Conservation (phyloP, 2,888 invertebrate species). For the Andrena dorsata region DNA sequence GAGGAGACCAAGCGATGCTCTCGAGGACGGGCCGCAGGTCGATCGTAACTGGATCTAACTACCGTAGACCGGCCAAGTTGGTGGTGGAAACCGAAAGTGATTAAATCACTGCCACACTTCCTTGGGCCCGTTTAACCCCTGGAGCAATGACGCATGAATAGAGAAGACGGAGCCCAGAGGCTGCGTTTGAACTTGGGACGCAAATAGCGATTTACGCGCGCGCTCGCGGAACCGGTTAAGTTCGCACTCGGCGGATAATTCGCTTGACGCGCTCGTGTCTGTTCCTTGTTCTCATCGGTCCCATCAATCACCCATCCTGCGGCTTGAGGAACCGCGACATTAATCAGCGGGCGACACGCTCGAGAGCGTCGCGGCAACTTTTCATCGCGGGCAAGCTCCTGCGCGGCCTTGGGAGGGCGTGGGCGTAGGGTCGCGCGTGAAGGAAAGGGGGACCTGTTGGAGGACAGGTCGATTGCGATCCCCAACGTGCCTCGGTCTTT, state of each 20-base stretch:
- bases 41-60: slow-evolving; percentile 50
- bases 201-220: slow-evolving; percentile 42
- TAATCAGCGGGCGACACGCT: background rate
- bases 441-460: background rate
- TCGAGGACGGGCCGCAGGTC: slow-evolving; percentile 12
- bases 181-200: slow-evolving; percentile 56
- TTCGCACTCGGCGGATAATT: slow-evolving; percentile 17
- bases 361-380: background rate
- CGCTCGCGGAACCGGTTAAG: slow-evolving; percentile 39
- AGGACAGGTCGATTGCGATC: background rate
- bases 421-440: background rate
- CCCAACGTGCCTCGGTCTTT: background rate
- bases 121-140: slow-evolving; percentile 67
- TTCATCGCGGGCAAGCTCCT: background rate
- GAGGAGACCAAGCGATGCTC: background rate
- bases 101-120: slow-evolving; percentile 70
- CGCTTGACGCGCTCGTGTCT: slow-evolving; percentile 3
- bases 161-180: slow-evolving; percentile 34
- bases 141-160: slow-evolving; percentile 69
- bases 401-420: background rate
- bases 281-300: slow-evolving; percentile 18
- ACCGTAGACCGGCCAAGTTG: slow-evolving; percentile 34
- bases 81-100: slow-evolving; percentile 62
- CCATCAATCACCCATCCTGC: background rate
- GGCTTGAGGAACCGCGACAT: background rate